Base-by-base conservation (phyloP, 2,797 vertebrate genomes). In the Clarias pachynema region DNA sequence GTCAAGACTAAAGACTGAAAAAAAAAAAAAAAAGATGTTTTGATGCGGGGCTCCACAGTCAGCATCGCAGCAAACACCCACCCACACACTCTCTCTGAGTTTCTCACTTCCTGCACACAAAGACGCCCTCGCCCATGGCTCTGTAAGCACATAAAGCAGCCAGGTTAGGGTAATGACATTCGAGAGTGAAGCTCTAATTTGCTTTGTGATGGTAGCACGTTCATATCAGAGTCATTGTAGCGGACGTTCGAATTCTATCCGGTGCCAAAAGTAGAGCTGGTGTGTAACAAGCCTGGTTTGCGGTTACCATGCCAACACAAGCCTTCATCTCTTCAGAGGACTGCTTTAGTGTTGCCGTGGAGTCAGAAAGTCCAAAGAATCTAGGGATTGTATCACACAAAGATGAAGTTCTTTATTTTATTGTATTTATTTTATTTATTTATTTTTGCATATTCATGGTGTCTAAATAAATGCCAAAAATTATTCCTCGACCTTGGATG, bases 281-380 rank as follows among this genome's bases (percentile, higher is more conserved):
- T 73, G 60, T 68, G 72, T 84, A 84, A 73, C 60, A 73, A 83
- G 70, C 81, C 79, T 29, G 37, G 81, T 84, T 72, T 63, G 62
- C 77, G 16, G 89, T 89, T 88, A 82, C 87, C 89, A 88, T 88
- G 87, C 85, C 89, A 88, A 88, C 89, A 70, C 84, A 85, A 88
- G 31, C 82, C 87, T 72, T 83, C 73, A 81, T 88, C 77, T 86
- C 69, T 89, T 89, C 49, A 81, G 85, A 85, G 70, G 83, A 83
- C 80, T 85, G 79, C 84, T 57, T 44, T 80, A 81, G 83, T 68
- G 87, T 89, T 88, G 82, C 86, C 87, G 84, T 86, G 87, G 87
- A 88, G 84, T 87, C 85, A 53, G 69, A 65, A 85, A 68, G 29
- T 84, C 80, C 77, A 82, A 62, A 85, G 82, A 56, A 84, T 44